These are phyloP conservation scores for Ceramica pisi DNA, from an alignment of 2,888 invertebrate genomes.

Conservation along the genomic window DNA sequence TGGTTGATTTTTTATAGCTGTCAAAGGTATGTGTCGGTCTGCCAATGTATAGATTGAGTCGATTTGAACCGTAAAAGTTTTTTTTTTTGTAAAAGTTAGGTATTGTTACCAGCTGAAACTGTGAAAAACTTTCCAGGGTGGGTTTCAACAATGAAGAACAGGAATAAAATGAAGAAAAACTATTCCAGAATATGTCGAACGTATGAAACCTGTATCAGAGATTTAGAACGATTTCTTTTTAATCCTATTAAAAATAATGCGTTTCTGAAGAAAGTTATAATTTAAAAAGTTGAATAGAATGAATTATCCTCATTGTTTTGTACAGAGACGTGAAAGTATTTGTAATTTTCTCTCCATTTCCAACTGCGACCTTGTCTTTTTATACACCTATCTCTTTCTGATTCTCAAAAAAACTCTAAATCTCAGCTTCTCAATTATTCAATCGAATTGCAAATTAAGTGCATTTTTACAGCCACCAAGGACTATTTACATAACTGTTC, in stretches of 20 bases:
- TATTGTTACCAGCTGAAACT: neutral
- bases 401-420: neutral
- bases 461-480: too few relatives aligned
- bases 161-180: neutral
- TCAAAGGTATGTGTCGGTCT: conserved; percentile 16
- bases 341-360: neutral
- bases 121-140: too few relatives aligned
- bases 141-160: too few relatives aligned
- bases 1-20: conserved; percentile 8
- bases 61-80: conserved; percentile 12
- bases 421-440: neutral
- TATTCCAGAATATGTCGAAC: neutral
- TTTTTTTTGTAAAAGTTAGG: conserved; percentile 1
- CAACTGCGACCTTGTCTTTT: neutral
- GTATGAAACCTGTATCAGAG: neutral
- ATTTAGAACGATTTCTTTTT: neutral
- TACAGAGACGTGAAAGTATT: neutral
- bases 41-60: neutral
- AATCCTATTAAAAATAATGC: neutral
- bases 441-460: neutral
- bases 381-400: neutral
- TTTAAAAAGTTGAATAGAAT: conserved; percentile 5
- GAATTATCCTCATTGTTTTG: neutral
- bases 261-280: conserved; percentile 9
- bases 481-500: too few relatives aligned